Evolutionary conservation across 2,888 invertebrate species (phyloP).

Genomic region (Cephus rjabovi): DNA sequence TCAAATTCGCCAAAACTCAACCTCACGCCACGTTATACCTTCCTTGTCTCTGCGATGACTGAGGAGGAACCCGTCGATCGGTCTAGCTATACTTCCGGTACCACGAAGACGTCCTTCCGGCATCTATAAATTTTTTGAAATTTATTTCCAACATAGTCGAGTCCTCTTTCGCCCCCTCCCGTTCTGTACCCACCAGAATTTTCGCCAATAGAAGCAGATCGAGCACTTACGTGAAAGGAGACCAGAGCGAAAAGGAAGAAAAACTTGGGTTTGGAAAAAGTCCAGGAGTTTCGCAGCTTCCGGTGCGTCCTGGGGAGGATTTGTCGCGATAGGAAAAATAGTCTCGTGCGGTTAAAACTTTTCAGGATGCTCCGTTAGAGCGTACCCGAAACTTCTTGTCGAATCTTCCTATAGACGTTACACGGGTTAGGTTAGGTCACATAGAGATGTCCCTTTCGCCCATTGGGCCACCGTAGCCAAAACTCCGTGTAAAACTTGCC

Average conservation of each 20-base stretch:
- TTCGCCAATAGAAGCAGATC: background rate
- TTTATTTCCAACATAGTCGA: background rate
- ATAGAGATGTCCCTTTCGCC: background rate
- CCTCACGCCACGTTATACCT: background rate
- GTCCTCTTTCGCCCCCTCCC: background rate
- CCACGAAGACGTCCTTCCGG: no score
- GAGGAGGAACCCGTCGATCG: background rate
- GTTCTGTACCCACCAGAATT: background rate
- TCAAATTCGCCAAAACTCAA: slow-evolving; percentile 35
- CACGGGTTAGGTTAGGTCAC: background rate
- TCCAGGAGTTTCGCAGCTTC: background rate
- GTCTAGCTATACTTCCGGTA: background rate
- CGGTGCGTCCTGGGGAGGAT: background rate
- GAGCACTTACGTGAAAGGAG: background rate
- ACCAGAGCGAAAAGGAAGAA: background rate
- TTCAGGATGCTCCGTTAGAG: background rate
- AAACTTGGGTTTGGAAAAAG: background rate
- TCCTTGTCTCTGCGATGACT: slow-evolving; percentile 3
- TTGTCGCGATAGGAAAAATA: background rate
- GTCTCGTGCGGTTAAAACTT: background rate
- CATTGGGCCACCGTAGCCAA: background rate
- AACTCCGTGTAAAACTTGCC: background rate
- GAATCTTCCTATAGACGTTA: background rate
- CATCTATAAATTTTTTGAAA: background rate
- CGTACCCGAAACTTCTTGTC: background rate